These are phyloP conservation scores for Threskiornis aethiopicus DNA, from an alignment of 2,797 vertebrate species.

Conservation along the genomic window DNA sequence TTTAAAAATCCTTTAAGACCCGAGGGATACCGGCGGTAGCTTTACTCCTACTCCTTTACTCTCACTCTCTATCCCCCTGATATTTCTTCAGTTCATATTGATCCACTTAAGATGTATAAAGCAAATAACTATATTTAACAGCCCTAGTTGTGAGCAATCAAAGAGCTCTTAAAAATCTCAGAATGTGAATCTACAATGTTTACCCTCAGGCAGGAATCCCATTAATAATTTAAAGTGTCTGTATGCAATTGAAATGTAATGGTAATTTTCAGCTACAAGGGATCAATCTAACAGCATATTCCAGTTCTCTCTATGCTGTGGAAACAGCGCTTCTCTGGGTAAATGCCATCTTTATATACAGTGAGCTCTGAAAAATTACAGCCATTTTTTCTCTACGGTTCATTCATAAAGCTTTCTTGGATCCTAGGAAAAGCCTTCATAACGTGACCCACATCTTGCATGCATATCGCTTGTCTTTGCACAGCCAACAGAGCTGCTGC, in stretches of 20 bases:
- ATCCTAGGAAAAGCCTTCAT: neutral
- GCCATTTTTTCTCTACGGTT: neutral
- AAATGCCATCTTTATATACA: slow-evolving; percentile 12
- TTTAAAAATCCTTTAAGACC: neutral
- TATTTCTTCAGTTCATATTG: slow-evolving; percentile 18
- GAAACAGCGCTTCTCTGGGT: neutral
- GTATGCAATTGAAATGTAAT: slow-evolving; percentile 27
- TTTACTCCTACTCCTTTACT: neutral
- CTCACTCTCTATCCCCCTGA: neutral
- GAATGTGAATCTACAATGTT: slow-evolving; percentile 14
- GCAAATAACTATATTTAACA: slow-evolving; percentile 56
- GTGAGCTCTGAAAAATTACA: neutral
- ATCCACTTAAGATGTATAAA: slow-evolving; percentile 39
- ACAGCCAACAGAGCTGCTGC: neutral
- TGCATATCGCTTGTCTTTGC: rapidly evolving
- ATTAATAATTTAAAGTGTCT: slow-evolving; percentile 51
- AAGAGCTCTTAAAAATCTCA: slow-evolving; percentile 33
- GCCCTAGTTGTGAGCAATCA: slow-evolving; percentile 24
- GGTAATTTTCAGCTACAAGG: slow-evolving; percentile 36
- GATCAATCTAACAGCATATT: neutral
- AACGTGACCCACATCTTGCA: neutral
- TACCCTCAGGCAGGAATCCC: slow-evolving; percentile 12
- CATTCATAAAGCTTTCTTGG: neutral
- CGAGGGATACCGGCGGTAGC: neutral
- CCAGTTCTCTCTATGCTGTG: neutral